Base-by-base conservation (phyloP, 1,140 invertebrate species). In the Zophobas atratus region DNA sequence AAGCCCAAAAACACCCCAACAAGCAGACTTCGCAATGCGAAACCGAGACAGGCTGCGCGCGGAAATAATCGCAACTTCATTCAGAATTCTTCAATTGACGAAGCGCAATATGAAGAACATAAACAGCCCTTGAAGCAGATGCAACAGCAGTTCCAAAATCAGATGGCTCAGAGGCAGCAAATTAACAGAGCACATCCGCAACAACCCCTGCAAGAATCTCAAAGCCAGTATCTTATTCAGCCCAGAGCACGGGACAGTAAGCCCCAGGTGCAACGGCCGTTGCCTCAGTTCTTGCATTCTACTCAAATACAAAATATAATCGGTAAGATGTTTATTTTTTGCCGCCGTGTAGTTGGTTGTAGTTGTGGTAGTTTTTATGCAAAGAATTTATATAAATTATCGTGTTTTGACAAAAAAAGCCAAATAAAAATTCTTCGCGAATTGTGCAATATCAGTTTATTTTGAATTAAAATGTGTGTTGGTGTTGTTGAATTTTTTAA, bases 261-360 rank as follows among this genome's bases (percentile, higher is more conserved):
- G 20, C 60, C 60, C 5, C 38, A 41, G 32, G 33, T 41, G 4
- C 82, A 82, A 43, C 51, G 77, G 34, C 80, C 83, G 20, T 77
- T 85, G 35, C 82, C 85, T 1, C 39, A 80, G 6, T 85, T 82
- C 73, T 80, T 85, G 1, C 82, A 83, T 32, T 82, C 82, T 20
- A 84, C 78, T 79, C 84, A 85, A 73, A 85, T 86, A 46, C 82
- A 84, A 70, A 79, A 85, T 76, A 84, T 86, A 63, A 85, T 86
- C 53, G 84, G 82, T 83, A 80, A 77, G 79, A 71, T 20, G 20
- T 20, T 20, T 20, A 20, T 20, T 20, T 20, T 20, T 20, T 20
- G 20, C 20, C 20, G 20, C 20, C 20, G 20, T 20, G 20, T 20
- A 20, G 20, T 20, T 20, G 20, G 20, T 20, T 20, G 20, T 20